Conservation (phyloP, 2,888 invertebrate species). For the Noctua janthina region DNA sequence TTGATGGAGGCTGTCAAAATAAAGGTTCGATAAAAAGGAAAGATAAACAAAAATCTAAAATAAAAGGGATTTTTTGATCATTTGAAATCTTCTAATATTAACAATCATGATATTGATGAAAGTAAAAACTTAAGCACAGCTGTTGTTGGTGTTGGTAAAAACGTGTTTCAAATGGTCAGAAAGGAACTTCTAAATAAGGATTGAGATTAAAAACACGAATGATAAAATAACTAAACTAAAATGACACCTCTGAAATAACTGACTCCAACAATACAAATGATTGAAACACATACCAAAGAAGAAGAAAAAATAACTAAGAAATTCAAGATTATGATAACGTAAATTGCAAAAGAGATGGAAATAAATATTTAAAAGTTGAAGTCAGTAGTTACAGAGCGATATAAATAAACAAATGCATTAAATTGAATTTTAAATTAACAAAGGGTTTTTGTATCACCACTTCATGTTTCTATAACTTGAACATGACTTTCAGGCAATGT, state of each 20-base stretch:
- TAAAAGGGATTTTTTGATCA: constrained; percentile 73
- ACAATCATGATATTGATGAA: not conserved
- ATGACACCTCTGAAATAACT: constrained; percentile 75
- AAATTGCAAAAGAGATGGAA: not conserved
- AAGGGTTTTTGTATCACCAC: constrained; percentile 87
- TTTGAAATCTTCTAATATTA: constrained; percentile 70
- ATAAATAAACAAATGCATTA: constrained; percentile 85
- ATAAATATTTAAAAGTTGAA: constrained; percentile 54
- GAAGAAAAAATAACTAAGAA: not conserved
- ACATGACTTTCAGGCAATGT: constrained; percentile 87
- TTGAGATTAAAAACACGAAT: constrained; percentile 81
- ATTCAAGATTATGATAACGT: not conserved
- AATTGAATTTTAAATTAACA: constrained; percentile 86
- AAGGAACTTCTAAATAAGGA: constrained; percentile 83
- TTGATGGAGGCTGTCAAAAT: constrained; percentile 92
- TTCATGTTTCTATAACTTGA: constrained; percentile 85
- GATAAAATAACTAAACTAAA: constrained; percentile 81
- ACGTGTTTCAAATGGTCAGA: constrained; percentile 75
- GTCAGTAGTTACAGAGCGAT: constrained; percentile 76
- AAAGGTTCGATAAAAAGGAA: constrained; percentile 92
- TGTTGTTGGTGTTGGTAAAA: not conserved
- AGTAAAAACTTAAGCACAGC: not conserved
- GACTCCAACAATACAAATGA: constrained; percentile 69
- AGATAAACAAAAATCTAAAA: constrained; percentile 79
- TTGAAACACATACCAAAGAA: not conserved